phyloP scores from a whole-genome alignment of 2,888 invertebrate species.

The Acronicta aceris region DNA sequence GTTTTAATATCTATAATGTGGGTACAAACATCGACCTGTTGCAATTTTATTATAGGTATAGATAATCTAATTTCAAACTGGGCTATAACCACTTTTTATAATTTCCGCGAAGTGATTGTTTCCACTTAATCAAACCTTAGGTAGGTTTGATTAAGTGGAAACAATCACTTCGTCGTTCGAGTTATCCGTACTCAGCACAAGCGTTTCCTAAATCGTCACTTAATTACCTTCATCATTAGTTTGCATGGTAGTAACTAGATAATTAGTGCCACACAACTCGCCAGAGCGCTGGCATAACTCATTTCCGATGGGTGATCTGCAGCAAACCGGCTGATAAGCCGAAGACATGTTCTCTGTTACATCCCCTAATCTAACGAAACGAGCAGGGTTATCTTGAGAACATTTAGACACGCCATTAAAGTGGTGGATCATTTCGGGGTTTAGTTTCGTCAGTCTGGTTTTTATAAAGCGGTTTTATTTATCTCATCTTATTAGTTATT shows the following conservation, averaged over 20 bases:
- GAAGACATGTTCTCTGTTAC: constrained; percentile 21
- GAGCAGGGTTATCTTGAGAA: neutral
- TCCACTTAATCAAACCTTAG: no score
- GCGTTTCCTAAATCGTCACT: neutral
- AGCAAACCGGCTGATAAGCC: constrained; percentile 34
- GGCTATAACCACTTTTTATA: no score
- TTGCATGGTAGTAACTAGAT: constrained; percentile 23
- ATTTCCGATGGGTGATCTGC: constrained; percentile 50
- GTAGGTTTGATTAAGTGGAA: no score
- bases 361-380: constrained; percentile 10
- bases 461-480: no score
- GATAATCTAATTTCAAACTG: no score
- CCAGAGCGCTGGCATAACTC: constrained; percentile 27
- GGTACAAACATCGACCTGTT: no score
- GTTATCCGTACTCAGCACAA: neutral
- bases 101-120: no score
- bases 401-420: constrained; percentile 2
- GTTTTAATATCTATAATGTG: no score
- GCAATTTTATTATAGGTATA: no score
- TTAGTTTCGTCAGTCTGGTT: neutral
- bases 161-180: no score
- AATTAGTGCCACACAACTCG: constrained; percentile 37
- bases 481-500: no score
- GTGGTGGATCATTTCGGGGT: neutral
- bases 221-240: constrained; percentile 34